Evolutionary conservation across 2,888 invertebrate species (phyloP).

Genomic region (Drosophila paracracens): DNA sequence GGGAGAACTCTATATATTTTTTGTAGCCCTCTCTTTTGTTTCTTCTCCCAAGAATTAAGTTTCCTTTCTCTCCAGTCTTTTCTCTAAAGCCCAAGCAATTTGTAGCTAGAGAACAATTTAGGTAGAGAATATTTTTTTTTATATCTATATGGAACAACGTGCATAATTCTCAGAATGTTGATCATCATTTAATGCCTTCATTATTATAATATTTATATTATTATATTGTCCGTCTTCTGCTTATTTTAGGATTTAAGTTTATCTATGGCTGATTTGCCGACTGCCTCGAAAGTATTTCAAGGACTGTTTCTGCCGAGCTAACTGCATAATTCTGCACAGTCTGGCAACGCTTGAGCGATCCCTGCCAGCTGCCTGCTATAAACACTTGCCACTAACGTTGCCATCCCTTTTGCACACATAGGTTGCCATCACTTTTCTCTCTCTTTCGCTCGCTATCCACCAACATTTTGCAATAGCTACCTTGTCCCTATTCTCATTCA

Average conservation of each 20-base stretch:
- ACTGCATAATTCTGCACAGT: not conserved
- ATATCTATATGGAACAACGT: not conserved
- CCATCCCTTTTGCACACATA: not conserved
- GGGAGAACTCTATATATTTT: not conserved
- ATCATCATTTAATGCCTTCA: not conserved
- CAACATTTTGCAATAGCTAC: constrained; percentile 12
- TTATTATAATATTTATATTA: not conserved
- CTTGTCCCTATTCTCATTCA: constrained; percentile 17
- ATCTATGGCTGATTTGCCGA: not conserved
- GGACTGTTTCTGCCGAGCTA: not conserved
- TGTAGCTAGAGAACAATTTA: not conserved
- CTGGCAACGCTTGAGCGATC: not conserved
- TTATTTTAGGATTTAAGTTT: not conserved
- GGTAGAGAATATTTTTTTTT: not conserved
- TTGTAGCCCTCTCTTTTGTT: not conserved
- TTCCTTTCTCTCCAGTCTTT: not conserved
- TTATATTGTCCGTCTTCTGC: not conserved
- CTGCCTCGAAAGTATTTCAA: not conserved
- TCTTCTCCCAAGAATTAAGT: not conserved
- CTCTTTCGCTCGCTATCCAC: not conserved
- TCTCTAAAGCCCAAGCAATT: not conserved
- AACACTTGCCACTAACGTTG: not conserved
- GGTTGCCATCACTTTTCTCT: not conserved
- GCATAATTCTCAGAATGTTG: not conserved
- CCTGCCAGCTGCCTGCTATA: not conserved